Percentiles rank a stretch among this genome's conserved stretches.
Conservation (phyloP, 2,888 invertebrate species). For the Yponomeuta evonymella region DNA sequence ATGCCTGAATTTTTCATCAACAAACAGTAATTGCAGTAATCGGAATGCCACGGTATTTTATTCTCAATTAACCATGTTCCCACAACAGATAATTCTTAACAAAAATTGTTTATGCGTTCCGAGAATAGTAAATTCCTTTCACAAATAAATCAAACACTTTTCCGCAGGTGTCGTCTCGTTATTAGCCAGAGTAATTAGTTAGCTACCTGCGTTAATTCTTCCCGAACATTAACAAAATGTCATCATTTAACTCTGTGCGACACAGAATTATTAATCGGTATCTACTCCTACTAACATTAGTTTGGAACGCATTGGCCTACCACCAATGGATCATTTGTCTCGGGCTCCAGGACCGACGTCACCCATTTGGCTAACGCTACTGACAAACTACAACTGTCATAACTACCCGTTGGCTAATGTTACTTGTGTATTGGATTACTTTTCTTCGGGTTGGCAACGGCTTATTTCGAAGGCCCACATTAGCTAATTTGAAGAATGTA, state of each 20-base stretch:
- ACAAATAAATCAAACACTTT: background rate
- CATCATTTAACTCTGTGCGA: background rate
- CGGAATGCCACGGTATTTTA: too few species aligned
- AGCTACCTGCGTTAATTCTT: background rate
- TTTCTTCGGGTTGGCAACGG: slow-evolving; percentile 25
- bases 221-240: background rate
- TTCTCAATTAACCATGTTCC: too few species aligned
- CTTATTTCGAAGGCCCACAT: background rate
- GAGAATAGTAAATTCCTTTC: background rate
- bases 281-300: background rate
- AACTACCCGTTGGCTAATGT: slow-evolving; percentile 42
- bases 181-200: background rate
- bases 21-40: too few species aligned
- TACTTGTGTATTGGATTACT: slow-evolving; percentile 37
- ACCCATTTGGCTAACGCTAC: slow-evolving; percentile 53
- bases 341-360: slow-evolving; percentile 53
- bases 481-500: background rate
- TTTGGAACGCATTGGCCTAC: slow-evolving; percentile 21
- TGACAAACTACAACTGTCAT: slow-evolving; percentile 55
- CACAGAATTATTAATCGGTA: background rate
- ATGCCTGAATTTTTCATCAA: too few species aligned
- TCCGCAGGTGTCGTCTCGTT: background rate
- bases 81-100: too few species aligned
- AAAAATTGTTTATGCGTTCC: too few species aligned
- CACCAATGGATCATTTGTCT: slow-evolving; percentile 57